These are phyloP conservation scores for Tipula helvola DNA, from an alignment of 2,888 invertebrate species.

Conservation along the genomic window DNA sequence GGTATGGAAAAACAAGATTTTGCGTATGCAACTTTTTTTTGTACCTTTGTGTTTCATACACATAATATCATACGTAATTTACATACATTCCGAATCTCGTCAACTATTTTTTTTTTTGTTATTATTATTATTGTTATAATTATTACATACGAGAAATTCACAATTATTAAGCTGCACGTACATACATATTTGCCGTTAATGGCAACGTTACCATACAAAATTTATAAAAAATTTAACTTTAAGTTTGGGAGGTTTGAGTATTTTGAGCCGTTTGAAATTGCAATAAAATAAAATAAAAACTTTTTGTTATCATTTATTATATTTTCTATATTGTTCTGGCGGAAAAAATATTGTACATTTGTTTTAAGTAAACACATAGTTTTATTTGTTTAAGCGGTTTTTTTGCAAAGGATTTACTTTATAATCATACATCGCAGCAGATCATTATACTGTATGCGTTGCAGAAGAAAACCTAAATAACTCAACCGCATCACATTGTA, in stretches of 20 bases:
- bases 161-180: not conserved
- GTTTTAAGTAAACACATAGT: not conserved
- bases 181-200: not conserved
- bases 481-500: not conserved
- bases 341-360: not conserved
- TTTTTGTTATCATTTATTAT: not conserved
- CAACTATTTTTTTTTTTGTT: not conserved
- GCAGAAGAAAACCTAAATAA: not conserved
- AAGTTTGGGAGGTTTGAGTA: not conserved
- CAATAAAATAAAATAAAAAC: not conserved
- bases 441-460: not conserved
- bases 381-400: not conserved
- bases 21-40: not conserved
- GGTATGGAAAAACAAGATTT: not conserved
- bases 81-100: not conserved
- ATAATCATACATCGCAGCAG: not conserved
- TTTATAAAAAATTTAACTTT: not conserved
- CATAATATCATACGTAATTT: not conserved
- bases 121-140: not conserved
- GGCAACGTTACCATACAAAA: not conserved
- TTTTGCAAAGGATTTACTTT: not conserved
- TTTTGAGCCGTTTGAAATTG: not conserved
- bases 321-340: not conserved
- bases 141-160: not conserved
- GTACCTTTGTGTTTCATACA: not conserved